A percentile compares a stretch with the other conserved stretches of the same genome.
These are phyloP conservation scores for Nasonia oneida DNA, from an alignment of 2,888 invertebrate genomes.

Conservation along the genomic window DNA sequence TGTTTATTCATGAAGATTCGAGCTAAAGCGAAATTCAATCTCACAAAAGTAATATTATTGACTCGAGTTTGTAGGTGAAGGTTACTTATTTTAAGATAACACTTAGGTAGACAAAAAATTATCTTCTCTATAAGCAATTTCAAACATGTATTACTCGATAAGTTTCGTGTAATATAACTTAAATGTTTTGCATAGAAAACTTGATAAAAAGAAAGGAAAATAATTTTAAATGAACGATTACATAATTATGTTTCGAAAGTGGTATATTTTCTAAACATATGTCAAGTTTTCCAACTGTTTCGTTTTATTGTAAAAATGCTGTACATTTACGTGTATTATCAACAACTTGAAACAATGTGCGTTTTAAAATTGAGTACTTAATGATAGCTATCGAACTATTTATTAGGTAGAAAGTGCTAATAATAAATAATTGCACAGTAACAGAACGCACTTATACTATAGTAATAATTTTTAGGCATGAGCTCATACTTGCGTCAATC, in stretches of 20 bases:
- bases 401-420: neutral
- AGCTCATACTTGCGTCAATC: neutral
- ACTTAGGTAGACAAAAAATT: neutral
- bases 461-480: neutral
- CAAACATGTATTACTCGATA: too few species aligned
- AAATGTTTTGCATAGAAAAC: neutral
- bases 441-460: neutral
- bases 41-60: neutral
- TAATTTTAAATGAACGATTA: neutral
- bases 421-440: neutral
- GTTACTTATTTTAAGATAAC: neutral
- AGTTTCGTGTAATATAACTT: neutral
- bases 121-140: neutral
- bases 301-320: neutral
- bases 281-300: too few species aligned
- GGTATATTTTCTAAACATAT: too few species aligned
- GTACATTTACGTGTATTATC: neutral
- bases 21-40: slow-evolving; percentile 1
- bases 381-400: neutral
- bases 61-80: neutral
- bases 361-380: neutral
- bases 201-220: neutral
- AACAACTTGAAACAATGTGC: neutral
- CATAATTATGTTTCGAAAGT: too few species aligned
- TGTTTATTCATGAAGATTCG: slow-evolving; percentile 32